Base-by-base conservation (phyloP, 2,113 vertebrate species). In the Misgurnus mizolepis region DNA sequence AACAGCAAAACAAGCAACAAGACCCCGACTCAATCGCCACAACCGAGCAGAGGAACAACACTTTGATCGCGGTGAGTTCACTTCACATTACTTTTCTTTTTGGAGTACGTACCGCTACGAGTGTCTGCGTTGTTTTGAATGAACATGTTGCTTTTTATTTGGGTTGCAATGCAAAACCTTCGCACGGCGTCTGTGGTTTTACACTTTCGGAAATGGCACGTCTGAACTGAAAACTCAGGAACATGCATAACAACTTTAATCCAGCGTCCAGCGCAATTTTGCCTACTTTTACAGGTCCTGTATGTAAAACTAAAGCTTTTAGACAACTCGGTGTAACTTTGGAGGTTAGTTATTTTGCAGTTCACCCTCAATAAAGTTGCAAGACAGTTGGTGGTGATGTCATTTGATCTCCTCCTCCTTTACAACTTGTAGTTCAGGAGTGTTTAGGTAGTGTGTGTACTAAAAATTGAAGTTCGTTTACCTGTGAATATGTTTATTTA, bases 41-140 rank as follows among this genome's bases (percentile, higher is more conserved):
- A 82, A 89, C 93, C 45, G 97, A 99, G 87, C 97, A 98, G 93
- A 95, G 96, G 91, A 99, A 93, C 91, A 97, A 94, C 94, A 98
- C 97, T 61, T 94, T 98, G 62, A 98, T 97, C 91, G 96, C 96
- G 97, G 97, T 98, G 94, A 98, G 49, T 76, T 15, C 47, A 27
- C 5, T 39, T 9, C 49, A 27, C 5, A 15, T 8, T 22, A 15
- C 53, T 9, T 2, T 8, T 60, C 55, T 34, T 34, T 18, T 0
- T 12, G 49, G 12, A 9, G 14, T 53, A 15, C 14, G 14, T 53
- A 15, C 14, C 3, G 2, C 11, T 55, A 22, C 5, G 5, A 27
- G 58, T 45, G 34, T 11, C 8, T 49, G 6, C 10, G 39, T 15
- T 66, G 78, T 73, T 74, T 39, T 61, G 3, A 60, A 61, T 9